Conservation (phyloP, 2,113 vertebrate species). For the Fregata magnificens region DNA sequence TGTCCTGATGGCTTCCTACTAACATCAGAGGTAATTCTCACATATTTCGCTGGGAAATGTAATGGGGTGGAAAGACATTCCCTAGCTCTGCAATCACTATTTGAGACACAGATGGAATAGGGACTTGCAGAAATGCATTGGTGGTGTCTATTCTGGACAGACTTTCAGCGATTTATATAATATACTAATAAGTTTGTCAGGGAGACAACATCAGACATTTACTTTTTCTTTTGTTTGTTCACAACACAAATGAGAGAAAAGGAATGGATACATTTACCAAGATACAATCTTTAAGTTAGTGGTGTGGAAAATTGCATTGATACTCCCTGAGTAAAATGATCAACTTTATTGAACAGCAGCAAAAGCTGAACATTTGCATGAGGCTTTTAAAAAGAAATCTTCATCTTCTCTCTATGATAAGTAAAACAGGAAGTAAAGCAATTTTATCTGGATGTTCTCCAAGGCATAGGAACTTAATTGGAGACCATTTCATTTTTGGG, state of each 20-base stretch:
- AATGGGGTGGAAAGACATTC: slow-evolving; percentile 69
- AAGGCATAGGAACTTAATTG: neutral
- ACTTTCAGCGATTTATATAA: neutral
- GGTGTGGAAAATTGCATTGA: slow-evolving; percentile 63
- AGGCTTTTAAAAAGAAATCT: slow-evolving; percentile 4
- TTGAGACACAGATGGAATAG: slow-evolving; percentile 10
- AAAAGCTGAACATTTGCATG: slow-evolving; percentile 30
- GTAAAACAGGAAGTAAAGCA: neutral
- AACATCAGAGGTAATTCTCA: slow-evolving; percentile 50
- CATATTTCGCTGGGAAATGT: slow-evolving; percentile 48
- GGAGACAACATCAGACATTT: neutral
- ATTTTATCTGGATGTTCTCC: neutral
- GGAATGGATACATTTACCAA: neutral
- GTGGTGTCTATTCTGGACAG: slow-evolving; percentile 3
- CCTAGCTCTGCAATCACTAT: neutral
- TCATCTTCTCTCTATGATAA: neutral
- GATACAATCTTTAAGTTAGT: slow-evolving; percentile 41
- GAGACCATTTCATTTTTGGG: neutral
- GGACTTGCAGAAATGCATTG: neutral
- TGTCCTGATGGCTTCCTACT: slow-evolving; percentile 33
- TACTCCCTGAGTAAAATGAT: slow-evolving; percentile 35
- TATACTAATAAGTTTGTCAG: neutral
- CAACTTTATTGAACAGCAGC: slow-evolving; percentile 55
- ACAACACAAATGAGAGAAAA: neutral
- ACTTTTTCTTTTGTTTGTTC: neutral